A percentile compares a stretch with the other conserved stretches of the same genome.
phyloP scores from a whole-genome alignment of 2,113 vertebrate genomes.

The Urocitellus parryii region DNA sequence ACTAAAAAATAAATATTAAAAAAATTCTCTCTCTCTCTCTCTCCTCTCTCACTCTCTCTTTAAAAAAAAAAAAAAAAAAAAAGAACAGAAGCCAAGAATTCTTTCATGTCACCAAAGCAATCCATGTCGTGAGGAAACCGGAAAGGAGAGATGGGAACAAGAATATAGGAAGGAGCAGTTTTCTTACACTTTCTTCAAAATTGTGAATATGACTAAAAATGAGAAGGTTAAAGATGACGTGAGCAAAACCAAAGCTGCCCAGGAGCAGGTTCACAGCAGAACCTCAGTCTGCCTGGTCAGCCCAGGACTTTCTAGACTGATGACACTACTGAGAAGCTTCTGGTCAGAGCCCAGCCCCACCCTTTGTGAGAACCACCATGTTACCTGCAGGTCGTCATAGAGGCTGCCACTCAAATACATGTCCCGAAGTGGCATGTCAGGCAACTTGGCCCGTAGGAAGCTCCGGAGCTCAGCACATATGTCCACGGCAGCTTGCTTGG shows the following conservation, averaged over 20 bases:
- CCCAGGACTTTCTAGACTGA: background rate
- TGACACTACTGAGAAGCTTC: background rate
- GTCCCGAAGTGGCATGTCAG: conserved; percentile 98
- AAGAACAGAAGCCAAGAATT: background rate
- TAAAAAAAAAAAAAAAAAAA: too few relatives aligned
- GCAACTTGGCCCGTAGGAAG: conserved; percentile 96
- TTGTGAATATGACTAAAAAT: background rate
- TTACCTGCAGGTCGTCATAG: conserved; percentile 97
- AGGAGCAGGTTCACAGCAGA: background rate
- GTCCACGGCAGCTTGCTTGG: conserved; percentile 96
- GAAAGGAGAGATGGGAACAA: background rate
- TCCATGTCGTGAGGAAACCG: background rate
- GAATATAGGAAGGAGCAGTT: background rate
- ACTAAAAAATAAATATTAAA: too few relatives aligned
- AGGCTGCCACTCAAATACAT: conserved; percentile 99
- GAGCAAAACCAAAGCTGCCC: background rate
- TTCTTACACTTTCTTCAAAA: background rate
- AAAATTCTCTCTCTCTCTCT: too few relatives aligned
- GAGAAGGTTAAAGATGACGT: background rate
- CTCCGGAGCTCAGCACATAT: conserved; percentile 96
- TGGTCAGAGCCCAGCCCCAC: background rate
- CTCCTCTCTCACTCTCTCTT: too few relatives aligned
- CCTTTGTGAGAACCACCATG: rapidly evolving
- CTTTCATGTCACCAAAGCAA: background rate
- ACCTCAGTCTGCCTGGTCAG: background rate